Percentiles rank a stretch among this genome's conserved stretches.
phyloP scores from a whole-genome alignment of 92 coral and sea anemone species.

The Ricordea florida region DNA sequence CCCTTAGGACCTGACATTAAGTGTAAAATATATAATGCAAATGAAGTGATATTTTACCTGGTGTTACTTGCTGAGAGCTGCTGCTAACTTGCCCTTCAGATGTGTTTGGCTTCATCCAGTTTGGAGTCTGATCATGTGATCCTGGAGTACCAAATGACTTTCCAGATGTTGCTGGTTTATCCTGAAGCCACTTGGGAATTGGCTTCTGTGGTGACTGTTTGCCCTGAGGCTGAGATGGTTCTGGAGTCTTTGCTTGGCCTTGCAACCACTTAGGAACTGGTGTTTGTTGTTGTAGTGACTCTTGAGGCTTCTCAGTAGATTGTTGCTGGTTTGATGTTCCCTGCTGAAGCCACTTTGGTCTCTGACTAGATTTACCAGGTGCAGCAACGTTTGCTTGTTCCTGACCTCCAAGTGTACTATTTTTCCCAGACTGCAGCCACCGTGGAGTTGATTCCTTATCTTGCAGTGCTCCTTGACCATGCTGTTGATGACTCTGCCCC shows the following conservation, averaged over 20 bases:
- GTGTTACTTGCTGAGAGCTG: no score
- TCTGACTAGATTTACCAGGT: not conserved
- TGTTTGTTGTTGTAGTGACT: not conserved
- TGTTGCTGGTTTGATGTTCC: no score
- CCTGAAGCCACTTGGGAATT: conserved; percentile 78
- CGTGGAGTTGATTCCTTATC: conserved; percentile 20
- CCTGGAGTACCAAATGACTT: no score
- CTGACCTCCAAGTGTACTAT: not conserved
- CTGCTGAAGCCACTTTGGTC: conserved; percentile 75
- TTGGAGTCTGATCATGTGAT: no score
- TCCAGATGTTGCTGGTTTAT: no score
- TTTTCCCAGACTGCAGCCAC: conserved; percentile 40
- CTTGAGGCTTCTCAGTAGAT: not conserved
- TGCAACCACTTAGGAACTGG: not conserved
- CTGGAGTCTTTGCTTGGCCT: not conserved
- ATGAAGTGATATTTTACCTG: no score
- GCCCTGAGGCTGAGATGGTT: no score
- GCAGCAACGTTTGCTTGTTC: not conserved
- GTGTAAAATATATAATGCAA: no score
- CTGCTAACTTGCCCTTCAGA: no score
- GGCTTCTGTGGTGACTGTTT: conserved; percentile 5
- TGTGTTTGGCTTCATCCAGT: no score
- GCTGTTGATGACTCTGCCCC: no score
- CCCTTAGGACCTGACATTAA: no score
- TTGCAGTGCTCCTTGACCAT: not conserved